A percentile compares a stretch with the other conserved stretches of the same genome.
phyloP scores from a whole-genome alignment of 2,797 vertebrate genomes.

The Tenualosa ilisha region DNA sequence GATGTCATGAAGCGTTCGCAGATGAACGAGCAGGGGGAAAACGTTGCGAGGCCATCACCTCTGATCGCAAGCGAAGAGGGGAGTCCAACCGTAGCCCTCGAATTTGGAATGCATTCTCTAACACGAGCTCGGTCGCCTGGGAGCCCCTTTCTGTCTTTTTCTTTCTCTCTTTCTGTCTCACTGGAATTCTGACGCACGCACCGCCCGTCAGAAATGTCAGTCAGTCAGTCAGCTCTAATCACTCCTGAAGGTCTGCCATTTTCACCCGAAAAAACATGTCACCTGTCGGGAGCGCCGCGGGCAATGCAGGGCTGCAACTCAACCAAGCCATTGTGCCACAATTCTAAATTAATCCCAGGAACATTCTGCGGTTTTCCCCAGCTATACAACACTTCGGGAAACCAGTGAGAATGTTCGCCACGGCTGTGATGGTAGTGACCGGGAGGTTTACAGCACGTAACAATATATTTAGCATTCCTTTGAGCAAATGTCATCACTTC shows the following conservation, averaged over 20 bases:
- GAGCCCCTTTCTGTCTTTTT: not conserved
- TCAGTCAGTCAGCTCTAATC: conserved; percentile 1
- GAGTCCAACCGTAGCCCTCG: conserved; percentile 31
- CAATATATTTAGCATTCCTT: conserved; percentile 12
- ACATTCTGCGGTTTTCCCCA: not conserved
- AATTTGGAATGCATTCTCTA: conserved; percentile 29
- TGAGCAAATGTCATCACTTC: not conserved
- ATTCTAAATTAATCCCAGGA: conserved; percentile 9
- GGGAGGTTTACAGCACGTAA: not conserved
- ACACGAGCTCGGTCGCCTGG: conserved; percentile 17
- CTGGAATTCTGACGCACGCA: conserved; percentile 17
- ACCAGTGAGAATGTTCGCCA: not conserved
- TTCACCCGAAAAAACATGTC: conserved; percentile 22
- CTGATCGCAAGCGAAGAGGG: conserved; percentile 36
- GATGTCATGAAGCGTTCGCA: conserved; percentile 44
- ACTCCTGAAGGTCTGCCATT: conserved; percentile 22
- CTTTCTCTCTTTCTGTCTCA: not conserved
- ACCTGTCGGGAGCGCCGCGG: conserved; percentile 6
- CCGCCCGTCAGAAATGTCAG: conserved; percentile 25
- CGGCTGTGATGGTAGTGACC: not conserved
- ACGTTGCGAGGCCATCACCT: conserved; percentile 35
- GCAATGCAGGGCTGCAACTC: not conserved
- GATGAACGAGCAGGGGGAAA: conserved; percentile 20
- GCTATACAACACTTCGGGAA: not conserved
- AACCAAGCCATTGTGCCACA: not conserved